Conservation (phyloP, 2,888 invertebrate species). For the Eledona agricola region DNA sequence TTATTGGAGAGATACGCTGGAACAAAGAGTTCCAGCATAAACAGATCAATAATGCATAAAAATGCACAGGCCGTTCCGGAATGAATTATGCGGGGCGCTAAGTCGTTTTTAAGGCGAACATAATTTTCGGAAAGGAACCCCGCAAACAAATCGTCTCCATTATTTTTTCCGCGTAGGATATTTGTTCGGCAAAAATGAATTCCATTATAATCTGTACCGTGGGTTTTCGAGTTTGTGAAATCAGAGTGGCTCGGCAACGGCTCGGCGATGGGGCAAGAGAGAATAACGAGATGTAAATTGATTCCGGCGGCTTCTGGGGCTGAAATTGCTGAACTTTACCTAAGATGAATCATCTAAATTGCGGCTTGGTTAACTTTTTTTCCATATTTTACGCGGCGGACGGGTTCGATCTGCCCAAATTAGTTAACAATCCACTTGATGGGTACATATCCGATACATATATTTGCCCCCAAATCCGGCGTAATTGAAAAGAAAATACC, state of each 20-base stretch:
- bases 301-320: constrained; percentile 59
- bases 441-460: too few species aligned
- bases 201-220: constrained; percentile 39
- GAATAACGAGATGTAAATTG: constrained; percentile 63
- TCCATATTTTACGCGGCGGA: constrained; percentile 29
- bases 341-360: constrained; percentile 61
- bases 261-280: constrained; percentile 45
- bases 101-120: too few species aligned
- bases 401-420: constrained; percentile 13
- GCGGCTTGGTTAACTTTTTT: constrained; percentile 58
- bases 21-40: constrained; percentile 17
- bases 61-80: constrained; percentile 19
- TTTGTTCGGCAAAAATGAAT: constrained; percentile 39
- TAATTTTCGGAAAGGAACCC: too few species aligned
- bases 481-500: constrained; percentile 39
- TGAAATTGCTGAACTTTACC: constrained; percentile 62
- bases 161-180: constrained; percentile 34
- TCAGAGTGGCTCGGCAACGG: constrained; percentile 40
- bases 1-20: constrained; percentile 15
- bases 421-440: constrained; percentile 21
- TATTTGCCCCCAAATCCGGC: constrained; percentile 16
- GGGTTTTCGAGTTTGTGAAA: constrained; percentile 41
- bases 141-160: constrained; percentile 41
- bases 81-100: constrained; percentile 25
- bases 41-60: constrained; percentile 26